Base-by-base conservation (phyloP, 2,888 invertebrate species). In the Himalopsyche kuldschensis region DNA sequence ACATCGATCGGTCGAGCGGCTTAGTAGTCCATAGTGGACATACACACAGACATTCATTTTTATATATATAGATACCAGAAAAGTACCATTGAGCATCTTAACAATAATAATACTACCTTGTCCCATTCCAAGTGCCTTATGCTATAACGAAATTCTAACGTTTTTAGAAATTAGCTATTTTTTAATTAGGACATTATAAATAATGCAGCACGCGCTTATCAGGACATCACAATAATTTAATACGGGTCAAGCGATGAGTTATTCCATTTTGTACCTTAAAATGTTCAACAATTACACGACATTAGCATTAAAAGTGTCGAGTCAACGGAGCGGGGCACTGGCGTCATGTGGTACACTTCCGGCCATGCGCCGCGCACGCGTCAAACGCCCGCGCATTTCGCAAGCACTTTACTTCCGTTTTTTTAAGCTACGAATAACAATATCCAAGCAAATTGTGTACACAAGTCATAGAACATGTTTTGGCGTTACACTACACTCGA, bases 161-260 rank as follows among this genome's bases (percentile, higher is more conserved):
- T 27, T 69, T 69, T 69, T 69, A 69, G 27, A 69, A 69, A 69
- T 69, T 69, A 69, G 69, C 27, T 69, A 55, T 35, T 76, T 76
- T 81, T 81, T 76, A 81, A 81, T 81, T 81, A 35, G 48, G 81
- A 30, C 80, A 47, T 75, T 80, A 75, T 80, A 75, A 79, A 80
- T 80, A 80, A 80, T 80, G 75, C 80, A 75, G 30, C 17, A 47
- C 79, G 31, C 79, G 41, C 69, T 79, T 78, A 82, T 82, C 82
- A 69, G 78, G 27, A 75, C 80, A 75, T 35, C 32, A 78, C 77
- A 69, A 80, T 69, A 78, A 79, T 77, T 76, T 76, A 55, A 82
- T 82, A 84, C 85, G 85, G 85, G 85, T 75, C 81, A 69, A 79
- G 84, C 78, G 84, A 82, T 83, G 83, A 83, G 85, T 81, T 83